These are phyloP conservation scores for Atherinosoma microstoma DNA, from an alignment of 2,797 vertebrate species.

Conservation along the genomic window DNA sequence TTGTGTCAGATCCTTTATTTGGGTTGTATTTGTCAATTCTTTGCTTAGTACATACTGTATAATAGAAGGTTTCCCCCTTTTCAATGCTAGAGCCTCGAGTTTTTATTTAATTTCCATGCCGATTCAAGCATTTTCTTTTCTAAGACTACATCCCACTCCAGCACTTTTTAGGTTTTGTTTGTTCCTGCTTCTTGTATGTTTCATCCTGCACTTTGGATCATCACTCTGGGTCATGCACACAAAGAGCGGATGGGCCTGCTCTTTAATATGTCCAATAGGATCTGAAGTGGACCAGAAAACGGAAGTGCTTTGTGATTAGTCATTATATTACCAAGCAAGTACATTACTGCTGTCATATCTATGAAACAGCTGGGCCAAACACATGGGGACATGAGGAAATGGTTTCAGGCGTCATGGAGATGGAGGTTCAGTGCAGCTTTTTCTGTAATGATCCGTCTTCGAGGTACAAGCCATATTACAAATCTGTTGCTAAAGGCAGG, in stretches of 20 bases:
- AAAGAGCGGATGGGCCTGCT: slow-evolving; percentile 29
- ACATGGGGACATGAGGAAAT: slow-evolving; percentile 39
- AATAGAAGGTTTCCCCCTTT: too few relatives aligned
- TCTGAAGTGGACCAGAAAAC: slow-evolving; percentile 42
- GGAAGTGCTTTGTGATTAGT: slow-evolving; percentile 55
- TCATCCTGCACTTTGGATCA: too few relatives aligned
- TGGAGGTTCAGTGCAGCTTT: slow-evolving; percentile 28
- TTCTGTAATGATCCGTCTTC: slow-evolving; percentile 18
- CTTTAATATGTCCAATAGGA: slow-evolving; percentile 33
- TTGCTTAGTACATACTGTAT: too few relatives aligned
- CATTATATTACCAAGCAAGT: slow-evolving; percentile 58
- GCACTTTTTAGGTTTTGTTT: too few relatives aligned
- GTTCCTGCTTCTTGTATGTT: too few relatives aligned
- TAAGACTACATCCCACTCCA: too few relatives aligned
- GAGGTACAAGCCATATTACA: slow-evolving; percentile 1
- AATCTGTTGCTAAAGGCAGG: slow-evolving; percentile 4
- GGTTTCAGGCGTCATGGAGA: slow-evolving; percentile 25
- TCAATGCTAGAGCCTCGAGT: too few relatives aligned
- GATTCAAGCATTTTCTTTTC: too few relatives aligned
- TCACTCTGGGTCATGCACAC: slow-evolving; percentile 28
- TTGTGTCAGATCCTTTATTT: too few relatives aligned
- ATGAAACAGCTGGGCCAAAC: slow-evolving; percentile 68
- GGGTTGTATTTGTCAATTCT: too few relatives aligned
- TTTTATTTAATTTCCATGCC: too few relatives aligned
- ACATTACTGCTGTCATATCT: slow-evolving; percentile 58